Evolutionary conservation across 2,113 vertebrate species (phyloP), one percentile per base, ranked within the genome.

Genomic region (Zingel zingel): DNA sequence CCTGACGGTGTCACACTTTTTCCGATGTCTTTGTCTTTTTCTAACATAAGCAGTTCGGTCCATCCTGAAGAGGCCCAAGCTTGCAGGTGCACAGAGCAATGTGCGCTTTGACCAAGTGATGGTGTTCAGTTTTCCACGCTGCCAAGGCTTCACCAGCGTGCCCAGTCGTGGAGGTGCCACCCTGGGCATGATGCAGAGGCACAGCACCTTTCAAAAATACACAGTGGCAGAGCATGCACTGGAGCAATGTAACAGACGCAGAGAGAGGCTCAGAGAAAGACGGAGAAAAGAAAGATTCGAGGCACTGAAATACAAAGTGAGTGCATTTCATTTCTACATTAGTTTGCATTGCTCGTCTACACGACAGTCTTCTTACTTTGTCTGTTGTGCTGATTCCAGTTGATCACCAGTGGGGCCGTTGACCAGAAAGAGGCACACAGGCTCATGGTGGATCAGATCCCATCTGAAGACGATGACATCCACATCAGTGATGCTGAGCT

Each of bases 71-170:
- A 96, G 94, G 88, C 86, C 93, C n/a, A 96, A 93, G 74, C 88
- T 93, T 1, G 53, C 83, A 6, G 94, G 91, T 48, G 15, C n/a
- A 16, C 94, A 86, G 6, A 91, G 92, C 89, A 96, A 80, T 0
- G 96, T 99, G 23, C 84, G 90, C 80, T 99, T 98, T 21, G 94
- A 96, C 83, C 94, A 92, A 62, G 96, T 98, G 91, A 96, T 94
- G 0, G 97, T 97, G 83, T 98, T 97, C 93, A 97, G 96, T 87
- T 99, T 99, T 92, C 96, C 94, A 0, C 96, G 96, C 82, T 98
- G 97, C 92, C 98, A 99, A 93, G 97, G 97, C 64, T 99, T 98
- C 94, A 98, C 95, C 58, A 97, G 97, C 0, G 97, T 98, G 90
- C 97, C 98, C 15, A 97, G 98, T 83, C 96, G 93, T 0, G 98